Evolutionary conservation across 1,140 invertebrate species (phyloP), one percentile per base, ranked within the genome.

Genomic region (Heliconius himera): DNA sequence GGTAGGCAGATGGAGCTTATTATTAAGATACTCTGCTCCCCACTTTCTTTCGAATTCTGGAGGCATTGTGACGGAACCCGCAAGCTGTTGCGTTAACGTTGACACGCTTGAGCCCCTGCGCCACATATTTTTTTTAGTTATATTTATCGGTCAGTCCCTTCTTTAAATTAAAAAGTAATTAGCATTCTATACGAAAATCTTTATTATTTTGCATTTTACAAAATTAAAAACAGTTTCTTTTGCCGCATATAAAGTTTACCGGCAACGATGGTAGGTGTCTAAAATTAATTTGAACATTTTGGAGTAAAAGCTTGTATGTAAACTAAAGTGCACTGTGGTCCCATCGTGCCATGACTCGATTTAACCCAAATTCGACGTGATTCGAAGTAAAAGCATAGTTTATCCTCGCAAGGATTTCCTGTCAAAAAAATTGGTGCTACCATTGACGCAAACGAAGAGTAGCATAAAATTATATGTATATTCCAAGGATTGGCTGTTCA

Each of bases 271-370:
- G n/a, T 22, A 60, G 56, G 8, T 22, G n/a, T 22, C 0, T 60
- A 60, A 60, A n/a, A 26, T 60, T 60, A 9, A 60, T 60, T 22
- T 60, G n/a, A n/a, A 60, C n/a, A 60, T 22, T 60, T 60, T 60
- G n/a, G 56, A 11, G 20, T 60, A 60, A 66, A 26, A 66, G 60
- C 60, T 66, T 29, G 60, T 26, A 66, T 29, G 60, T 66, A 66
- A 66, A 29, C 60, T 26, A 66, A 66, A 66, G 60, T 66, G 60
- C 60, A 66, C 9, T 29, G 9, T 26, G n/a, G 22, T 66, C 13
- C 3, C 11, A 26, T 26, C 11, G 26, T 29, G 26, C 26, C 60
- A 29, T 13, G n/a, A 11, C 22, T 13, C 22, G 3, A n/a, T 66
- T 66, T 5, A 66, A 26, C 11, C 22, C 22, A 16, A 66, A 66